phyloP scores from a whole-genome alignment of 2,888 invertebrate genomes.

The Temnothorax ravouxi region DNA sequence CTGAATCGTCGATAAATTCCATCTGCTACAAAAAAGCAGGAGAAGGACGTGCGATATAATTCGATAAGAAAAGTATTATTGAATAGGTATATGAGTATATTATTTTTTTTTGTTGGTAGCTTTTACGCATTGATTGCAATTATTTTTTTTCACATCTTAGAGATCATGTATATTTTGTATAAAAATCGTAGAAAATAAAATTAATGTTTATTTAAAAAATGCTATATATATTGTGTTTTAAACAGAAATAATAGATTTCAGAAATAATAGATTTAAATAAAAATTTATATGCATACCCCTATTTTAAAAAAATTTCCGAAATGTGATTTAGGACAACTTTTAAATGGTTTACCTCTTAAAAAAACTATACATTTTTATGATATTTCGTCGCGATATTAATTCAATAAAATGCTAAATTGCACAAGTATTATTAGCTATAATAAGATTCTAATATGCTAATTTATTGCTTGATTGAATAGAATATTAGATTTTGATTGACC shows the following conservation, averaged over 20 bases:
- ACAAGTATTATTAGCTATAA: conserved; percentile 5
- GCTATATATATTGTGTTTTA: neutral
- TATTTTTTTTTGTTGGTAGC: conserved; percentile 31
- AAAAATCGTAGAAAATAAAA: neutral
- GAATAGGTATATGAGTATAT: neutral
- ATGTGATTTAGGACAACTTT: neutral
- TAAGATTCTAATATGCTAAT: conserved; percentile 2
- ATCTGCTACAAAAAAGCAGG: conserved; percentile 8
- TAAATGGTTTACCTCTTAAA: conserved; percentile 9
- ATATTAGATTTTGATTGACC: neutral
- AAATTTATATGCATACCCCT: neutral
- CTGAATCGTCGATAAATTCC: conserved; percentile 53
- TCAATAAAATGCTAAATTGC: neutral
- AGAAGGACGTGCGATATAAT: conserved; percentile 21
- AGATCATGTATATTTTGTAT: neutral
- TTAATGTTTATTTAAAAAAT: neutral
- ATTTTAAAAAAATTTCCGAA: neutral
- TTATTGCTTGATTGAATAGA: neutral
- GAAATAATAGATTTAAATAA: neutral
- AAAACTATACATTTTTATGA: neutral
- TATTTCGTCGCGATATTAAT: neutral
- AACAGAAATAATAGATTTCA: neutral
- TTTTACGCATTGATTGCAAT: conserved; percentile 56
- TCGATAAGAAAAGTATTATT: conserved; percentile 13
- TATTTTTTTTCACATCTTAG: conserved; percentile 27